Evolutionary conservation across 2,888 invertebrate species (phyloP).

Genomic region (Drosophila percnosoma): DNA sequence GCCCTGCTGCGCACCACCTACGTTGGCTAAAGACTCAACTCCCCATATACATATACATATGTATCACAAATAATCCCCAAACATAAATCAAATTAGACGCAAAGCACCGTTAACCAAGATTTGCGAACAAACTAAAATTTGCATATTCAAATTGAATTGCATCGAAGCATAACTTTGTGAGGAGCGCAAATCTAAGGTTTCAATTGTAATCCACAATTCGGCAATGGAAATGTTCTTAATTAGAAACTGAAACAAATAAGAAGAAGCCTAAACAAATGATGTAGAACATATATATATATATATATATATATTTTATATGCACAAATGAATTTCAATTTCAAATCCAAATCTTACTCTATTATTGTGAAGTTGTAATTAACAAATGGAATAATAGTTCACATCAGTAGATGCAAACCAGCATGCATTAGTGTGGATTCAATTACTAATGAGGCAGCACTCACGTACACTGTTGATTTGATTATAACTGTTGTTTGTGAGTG

Average conservation of each 20-base stretch:
- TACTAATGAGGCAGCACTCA: background rate
- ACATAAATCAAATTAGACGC: too few species aligned
- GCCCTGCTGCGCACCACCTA: conserved; percentile 76
- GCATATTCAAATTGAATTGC: too few species aligned
- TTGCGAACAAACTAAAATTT: too few species aligned
- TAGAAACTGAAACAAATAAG: background rate
- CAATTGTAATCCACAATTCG: too few species aligned
- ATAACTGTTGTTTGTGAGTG: background rate
- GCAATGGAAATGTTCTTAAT: too few species aligned
- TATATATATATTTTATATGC: background rate
- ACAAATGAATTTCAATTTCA: background rate
- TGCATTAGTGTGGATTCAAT: background rate
- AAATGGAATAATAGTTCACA: background rate
- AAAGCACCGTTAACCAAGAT: too few species aligned
- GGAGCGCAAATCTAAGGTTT: too few species aligned
- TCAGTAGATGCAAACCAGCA: background rate
- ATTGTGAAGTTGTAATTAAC: background rate
- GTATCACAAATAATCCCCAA: too few species aligned
- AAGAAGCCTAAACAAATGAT: background rate
- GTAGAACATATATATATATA: too few species aligned
- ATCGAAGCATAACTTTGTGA: too few species aligned
- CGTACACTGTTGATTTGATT: background rate
- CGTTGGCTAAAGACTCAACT: conserved; percentile 40
- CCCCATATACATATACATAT: too few species aligned
- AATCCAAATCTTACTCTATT: too few species aligned